phyloP scores from a whole-genome alignment of 2,888 invertebrate species.

The Ephialtes manifestator region DNA sequence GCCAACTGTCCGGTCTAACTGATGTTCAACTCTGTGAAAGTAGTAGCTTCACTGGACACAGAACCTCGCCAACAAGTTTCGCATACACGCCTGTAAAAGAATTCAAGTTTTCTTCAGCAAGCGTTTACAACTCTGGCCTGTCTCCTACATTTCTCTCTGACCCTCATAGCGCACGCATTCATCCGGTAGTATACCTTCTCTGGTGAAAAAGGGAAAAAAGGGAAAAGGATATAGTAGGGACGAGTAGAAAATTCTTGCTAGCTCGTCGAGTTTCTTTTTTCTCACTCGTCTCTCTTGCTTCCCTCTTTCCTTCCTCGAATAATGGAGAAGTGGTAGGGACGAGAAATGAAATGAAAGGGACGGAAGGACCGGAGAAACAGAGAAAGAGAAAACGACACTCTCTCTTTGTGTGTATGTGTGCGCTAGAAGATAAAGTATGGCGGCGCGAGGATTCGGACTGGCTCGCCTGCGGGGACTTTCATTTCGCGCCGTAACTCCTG shows the following conservation, averaged over 20 bases:
- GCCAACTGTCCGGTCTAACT: conserved; percentile 64
- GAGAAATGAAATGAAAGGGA: conserved; percentile 50
- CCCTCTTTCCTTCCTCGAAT: conserved; percentile 29
- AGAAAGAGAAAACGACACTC: conserved; percentile 10
- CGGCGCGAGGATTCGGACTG: conserved; percentile 60
- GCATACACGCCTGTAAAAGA: conserved; percentile 7
- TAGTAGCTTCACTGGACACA: conserved; percentile 16
- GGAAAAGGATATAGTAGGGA: background rate
- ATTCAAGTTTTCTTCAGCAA: conserved; percentile 48
- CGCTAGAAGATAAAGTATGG: conserved; percentile 57
- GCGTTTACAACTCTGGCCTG: conserved; percentile 14
- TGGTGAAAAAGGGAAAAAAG: background rate
- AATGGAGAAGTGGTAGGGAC: conserved; percentile 34
- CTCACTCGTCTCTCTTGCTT: conserved; percentile 25
- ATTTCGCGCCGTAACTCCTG: conserved; percentile 79
- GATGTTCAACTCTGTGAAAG: conserved; percentile 29
- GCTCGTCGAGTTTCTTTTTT: conserved; percentile 53
- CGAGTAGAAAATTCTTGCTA: conserved; percentile 55
- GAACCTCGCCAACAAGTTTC: too few species aligned
- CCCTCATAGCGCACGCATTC: conserved; percentile 21
- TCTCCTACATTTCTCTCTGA: conserved; percentile 28
- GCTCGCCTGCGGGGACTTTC: conserved; percentile 72
- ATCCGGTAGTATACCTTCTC: conserved; percentile 29
- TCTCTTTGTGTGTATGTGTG: conserved; percentile 17
- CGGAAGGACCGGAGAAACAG: background rate